Evolutionary conservation across 2,113 vertebrate species (phyloP).

Genomic region (Chinchilla lanigera): DNA sequence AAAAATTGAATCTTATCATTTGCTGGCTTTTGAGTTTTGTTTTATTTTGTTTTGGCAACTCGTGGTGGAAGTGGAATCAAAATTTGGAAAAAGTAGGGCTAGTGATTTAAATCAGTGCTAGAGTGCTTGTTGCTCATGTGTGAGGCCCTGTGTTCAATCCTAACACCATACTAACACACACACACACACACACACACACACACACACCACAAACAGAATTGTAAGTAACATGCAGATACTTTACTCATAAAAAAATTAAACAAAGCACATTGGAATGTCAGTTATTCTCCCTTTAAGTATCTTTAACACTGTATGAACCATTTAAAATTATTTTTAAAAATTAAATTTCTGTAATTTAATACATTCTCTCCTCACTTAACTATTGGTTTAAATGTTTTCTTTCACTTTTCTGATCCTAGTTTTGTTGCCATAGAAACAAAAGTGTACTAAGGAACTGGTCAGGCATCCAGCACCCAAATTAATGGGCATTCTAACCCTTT

Average conservation of each 20-base stretch:
- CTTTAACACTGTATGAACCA: constrained; percentile 36
- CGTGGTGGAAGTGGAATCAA: background rate
- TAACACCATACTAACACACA: background rate
- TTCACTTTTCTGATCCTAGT: constrained; percentile 71
- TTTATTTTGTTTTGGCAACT: constrained; percentile 16
- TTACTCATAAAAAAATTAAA: background rate
- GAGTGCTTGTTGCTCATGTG: background rate
- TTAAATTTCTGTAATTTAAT: constrained; percentile 46
- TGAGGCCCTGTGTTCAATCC: background rate
- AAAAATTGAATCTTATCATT: background rate
- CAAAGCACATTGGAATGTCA: background rate
- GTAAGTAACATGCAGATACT: constrained; percentile 12
- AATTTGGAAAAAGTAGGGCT: background rate
- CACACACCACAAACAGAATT: background rate
- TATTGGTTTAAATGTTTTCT: constrained; percentile 66
- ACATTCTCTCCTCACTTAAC: constrained; percentile 14
- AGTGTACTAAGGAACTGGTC: constrained; percentile 58
- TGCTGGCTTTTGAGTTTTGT: background rate
- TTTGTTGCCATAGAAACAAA: constrained; percentile 79
- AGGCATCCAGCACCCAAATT: constrained; percentile 65
- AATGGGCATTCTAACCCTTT: constrained; percentile 62
- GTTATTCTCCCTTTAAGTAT: constrained; percentile 8
- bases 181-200: background rate
- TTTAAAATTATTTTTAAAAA: constrained; percentile 64
- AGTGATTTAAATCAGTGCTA: background rate